phyloP scores from a whole-genome alignment of 2,113 vertebrate species.

The Gorsachius goisagi region DNA sequence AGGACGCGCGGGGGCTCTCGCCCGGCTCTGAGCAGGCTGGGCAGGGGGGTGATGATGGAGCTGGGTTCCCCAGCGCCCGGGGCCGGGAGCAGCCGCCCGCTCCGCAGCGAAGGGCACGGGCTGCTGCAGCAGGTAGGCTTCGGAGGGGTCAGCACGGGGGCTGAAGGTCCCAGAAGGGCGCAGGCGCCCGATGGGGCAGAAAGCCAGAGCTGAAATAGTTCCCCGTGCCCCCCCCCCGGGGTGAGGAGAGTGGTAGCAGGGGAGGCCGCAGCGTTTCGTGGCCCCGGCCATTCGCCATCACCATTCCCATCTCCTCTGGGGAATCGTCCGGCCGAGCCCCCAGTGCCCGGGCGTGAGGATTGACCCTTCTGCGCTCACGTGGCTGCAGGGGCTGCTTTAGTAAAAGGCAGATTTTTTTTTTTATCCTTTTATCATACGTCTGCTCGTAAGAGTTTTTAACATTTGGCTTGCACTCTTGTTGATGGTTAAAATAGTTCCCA shows the following conservation, averaged over 20 bases:
- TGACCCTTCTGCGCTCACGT: background rate
- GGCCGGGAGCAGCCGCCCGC: background rate
- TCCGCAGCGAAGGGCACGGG: background rate
- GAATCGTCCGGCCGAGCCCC: background rate
- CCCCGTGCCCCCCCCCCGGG: accelerated
- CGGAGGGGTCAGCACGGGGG: background rate
- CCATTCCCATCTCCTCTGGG: background rate
- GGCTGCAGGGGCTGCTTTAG: background rate
- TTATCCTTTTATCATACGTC: background rate
- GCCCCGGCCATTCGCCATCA: too few relatives aligned
- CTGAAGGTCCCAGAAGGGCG: background rate
- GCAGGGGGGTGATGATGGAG: background rate
- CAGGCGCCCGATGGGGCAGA: too few relatives aligned
- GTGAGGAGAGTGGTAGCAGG: background rate
- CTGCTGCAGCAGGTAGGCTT: background rate
- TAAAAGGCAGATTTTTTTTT: background rate
- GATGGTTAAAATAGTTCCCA: background rate
- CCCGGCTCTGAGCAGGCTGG: background rate
- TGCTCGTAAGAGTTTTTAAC: background rate
- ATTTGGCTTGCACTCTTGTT: background rate
- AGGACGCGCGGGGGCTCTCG: accelerated
- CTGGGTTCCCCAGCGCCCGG: background rate
- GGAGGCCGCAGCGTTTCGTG: background rate
- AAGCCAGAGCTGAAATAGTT: background rate
- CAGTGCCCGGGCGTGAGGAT: accelerated